A percentile compares a stretch with the other conserved stretches of the same genome.
Conservation (phyloP, 2,113 vertebrate species). For the Pterocles burchelli region DNA sequence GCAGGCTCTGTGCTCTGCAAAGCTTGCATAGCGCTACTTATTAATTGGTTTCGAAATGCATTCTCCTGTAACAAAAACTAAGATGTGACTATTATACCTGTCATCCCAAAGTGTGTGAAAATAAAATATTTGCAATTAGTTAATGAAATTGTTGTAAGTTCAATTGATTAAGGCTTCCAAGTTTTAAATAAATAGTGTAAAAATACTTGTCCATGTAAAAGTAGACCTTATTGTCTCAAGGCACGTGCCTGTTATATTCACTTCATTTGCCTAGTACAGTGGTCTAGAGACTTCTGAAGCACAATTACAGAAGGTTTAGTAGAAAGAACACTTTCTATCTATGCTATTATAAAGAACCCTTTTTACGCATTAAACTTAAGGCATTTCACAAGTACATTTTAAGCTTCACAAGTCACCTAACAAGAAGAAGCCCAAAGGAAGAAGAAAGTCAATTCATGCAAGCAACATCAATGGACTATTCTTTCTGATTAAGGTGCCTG, state of each 20-base stretch:
- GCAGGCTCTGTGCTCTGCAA: slow-evolving; percentile 50
- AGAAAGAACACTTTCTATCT: background rate
- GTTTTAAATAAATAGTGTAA: slow-evolving; percentile 53
- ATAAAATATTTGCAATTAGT: slow-evolving; percentile 72
- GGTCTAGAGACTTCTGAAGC: background rate
- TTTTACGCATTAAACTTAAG: slow-evolving; percentile 2
- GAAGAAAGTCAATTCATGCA: slow-evolving; percentile 10
- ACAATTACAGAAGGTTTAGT: background rate
- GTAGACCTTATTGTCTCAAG: background rate
- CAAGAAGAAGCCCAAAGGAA: slow-evolving; percentile 9
- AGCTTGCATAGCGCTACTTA: slow-evolving; percentile 47
- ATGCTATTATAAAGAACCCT: background rate
- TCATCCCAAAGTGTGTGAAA: slow-evolving; percentile 58
- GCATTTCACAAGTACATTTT: background rate
- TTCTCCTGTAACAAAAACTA: slow-evolving; percentile 57
- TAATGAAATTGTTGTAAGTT: slow-evolving; percentile 54
- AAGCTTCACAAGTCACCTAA: slow-evolving; percentile 12
- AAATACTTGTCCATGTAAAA: slow-evolving; percentile 28
- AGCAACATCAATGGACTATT: background rate
- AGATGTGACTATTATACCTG: slow-evolving; percentile 62
- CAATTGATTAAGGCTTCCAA: slow-evolving; percentile 46
- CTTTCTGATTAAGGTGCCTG: background rate
- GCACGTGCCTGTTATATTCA: background rate
- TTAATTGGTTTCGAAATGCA: slow-evolving; percentile 70
- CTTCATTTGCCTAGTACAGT: background rate